Evolutionary conservation across 2,888 invertebrate genomes (phyloP).

Genomic region (Calliopum simillimum): DNA sequence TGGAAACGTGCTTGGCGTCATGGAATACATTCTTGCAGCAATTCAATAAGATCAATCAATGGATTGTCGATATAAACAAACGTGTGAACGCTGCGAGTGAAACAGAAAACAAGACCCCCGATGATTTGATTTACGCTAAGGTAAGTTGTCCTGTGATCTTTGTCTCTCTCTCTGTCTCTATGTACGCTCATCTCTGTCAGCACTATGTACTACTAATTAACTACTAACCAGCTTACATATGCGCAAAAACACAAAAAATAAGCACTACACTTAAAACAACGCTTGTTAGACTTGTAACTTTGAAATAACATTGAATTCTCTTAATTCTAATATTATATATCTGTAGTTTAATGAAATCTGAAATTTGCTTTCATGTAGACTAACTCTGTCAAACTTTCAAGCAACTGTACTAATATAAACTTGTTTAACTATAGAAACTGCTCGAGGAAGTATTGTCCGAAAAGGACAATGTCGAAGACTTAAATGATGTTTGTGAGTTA

Average conservation of each 20-base stretch:
- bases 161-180: constrained; percentile 15
- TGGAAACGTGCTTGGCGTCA: constrained; percentile 80
- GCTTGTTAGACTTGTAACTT: no score
- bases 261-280: constrained; percentile 3
- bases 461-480: constrained; percentile 82
- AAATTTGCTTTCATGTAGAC: background rate
- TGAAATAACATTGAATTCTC: no score
- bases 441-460: constrained; percentile 81
- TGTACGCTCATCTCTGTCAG: background rate
- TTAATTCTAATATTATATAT: no score
- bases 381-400: constrained; percentile 14
- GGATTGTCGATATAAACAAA: constrained; percentile 78
- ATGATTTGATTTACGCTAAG: constrained; percentile 81
- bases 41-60: constrained; percentile 78
- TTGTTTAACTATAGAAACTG: constrained; percentile 68
- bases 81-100: constrained; percentile 75
- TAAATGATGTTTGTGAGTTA: constrained; percentile 88
- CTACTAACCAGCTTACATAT: background rate
- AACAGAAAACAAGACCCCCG: constrained; percentile 81
- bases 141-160: constrained; percentile 66
- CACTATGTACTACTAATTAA: constrained; percentile 2
- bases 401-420: background rate
- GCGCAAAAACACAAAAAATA: background rate
- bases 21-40: constrained; percentile 86
- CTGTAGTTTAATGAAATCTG: no score